Base-by-base conservation (phyloP, 2,113 vertebrate genomes). In the Grammatotria lemairii region DNA sequence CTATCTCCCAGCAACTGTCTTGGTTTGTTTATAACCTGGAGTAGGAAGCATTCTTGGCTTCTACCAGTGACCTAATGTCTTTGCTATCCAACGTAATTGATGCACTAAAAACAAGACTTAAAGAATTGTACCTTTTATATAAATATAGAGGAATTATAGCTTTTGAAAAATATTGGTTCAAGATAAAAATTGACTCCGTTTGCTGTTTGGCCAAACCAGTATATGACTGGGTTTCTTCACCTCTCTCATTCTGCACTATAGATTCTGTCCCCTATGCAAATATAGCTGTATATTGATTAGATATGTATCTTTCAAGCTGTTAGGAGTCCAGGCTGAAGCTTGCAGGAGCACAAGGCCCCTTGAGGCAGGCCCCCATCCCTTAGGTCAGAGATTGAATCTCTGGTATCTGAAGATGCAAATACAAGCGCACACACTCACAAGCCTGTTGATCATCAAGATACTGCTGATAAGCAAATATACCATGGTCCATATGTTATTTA, bases 281-380 rank as follows among this genome's bases (percentile, higher is more conserved):
- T 92, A 79, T 35, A 45, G 80, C 84, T 83, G 83, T 89, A 73
- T 93, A 93, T 93, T 95, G 95, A 96, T 95, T 93, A 92, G 94
- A 94, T 93, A 4, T 94, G 92, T 94, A 94, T 94, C 90, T 87
- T 84, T 82, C 94, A 95, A 94, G 93, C 93, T 94, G 93, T 92
- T 95, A 49, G 63, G 80, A 85, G 14, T 84, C 53, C 54, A 49
- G 9, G 80, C 12, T 57, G 38, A 81, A 68, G 82, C 87, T 85
- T 91, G 65, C 33, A 33, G 33, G 33, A 33, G 33, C 7, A 33
- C 33, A 33, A 33, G 33, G 33, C 87, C 86, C 81, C 86, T 75
- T 5, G 35, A 85, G 31, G 85, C 45, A 73, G 51, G 2, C 45
- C 83, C 35, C 13, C 3, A 42, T 82, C 90, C 82, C 91, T 89